Base-by-base conservation (phyloP, 1,140 invertebrate genomes). In the Calephelis nemesis region DNA sequence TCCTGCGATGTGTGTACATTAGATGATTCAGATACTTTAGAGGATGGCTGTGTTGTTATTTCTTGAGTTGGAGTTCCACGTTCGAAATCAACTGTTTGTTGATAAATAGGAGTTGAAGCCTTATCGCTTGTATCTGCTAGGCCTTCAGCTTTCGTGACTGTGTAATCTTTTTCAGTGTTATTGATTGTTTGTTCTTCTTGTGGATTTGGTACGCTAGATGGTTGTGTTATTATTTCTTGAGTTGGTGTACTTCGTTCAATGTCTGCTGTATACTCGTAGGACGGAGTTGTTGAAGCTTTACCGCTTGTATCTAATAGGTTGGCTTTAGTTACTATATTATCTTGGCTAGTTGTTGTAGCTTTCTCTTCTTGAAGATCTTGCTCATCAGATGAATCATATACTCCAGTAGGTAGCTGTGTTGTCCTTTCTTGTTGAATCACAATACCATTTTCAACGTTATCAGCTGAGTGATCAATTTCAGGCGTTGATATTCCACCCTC, bases 101-200 rank as follows among this genome's bases (percentile, higher is more conserved):
- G 60, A 50, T 30, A 60, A 10, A 62, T 47, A 52, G 40, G 10
- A 50, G 65, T 73, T 50, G 73, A 69, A 67, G 30, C 54, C 63
- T 69, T 71, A 45, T 74, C 65, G 47, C 70, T 68, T 58, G 48
- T 42, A 15, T 48, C 67, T 39, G 19, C 30, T 54, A 58, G 5
- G 39, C 7, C 11, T 30, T 58, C 30, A 1, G 15, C 11, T 39
- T 58, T 58, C 3, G 54, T 58, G 7, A 40, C 54, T 30, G 6
- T 58, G 30, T 40, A 12, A 12, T 39, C 54, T 58, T 58, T 19
- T 10, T 58, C 54, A 12, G 6, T 58, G 12, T 12, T 58, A 30
- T 40, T 1, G 12, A 39, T 11, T 30, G 54, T 58, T 11, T 58
- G 54, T 7, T 39, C 54, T 58, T 58, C 54, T 6, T 58, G 54